A percentile compares a stretch with the other conserved stretches of the same genome.
These are phyloP conservation scores for Gortyna flavago DNA, from an alignment of 2,888 invertebrate species.

Conservation along the genomic window DNA sequence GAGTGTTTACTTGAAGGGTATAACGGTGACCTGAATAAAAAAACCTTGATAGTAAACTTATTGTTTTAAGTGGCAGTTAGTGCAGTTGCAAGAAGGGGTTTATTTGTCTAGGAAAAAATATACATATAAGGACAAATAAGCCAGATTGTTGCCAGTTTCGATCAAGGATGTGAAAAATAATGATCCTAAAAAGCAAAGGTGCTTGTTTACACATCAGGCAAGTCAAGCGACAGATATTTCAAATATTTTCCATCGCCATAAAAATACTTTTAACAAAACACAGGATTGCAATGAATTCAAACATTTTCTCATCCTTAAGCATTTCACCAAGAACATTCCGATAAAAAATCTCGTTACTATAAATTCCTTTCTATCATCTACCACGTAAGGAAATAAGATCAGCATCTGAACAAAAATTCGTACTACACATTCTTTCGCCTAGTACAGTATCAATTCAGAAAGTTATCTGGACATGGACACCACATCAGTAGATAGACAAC, in stretches of 20 bases:
- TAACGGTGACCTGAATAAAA: slow-evolving; percentile 8
- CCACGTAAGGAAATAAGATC: slow-evolving; percentile 50
- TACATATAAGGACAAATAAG: not conserved
- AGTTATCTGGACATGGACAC: slow-evolving; percentile 39
- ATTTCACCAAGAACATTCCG: slow-evolving; percentile 12
- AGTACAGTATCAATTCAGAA: slow-evolving; percentile 51
- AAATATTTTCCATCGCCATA: not conserved
- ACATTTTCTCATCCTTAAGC: slow-evolving; percentile 4
- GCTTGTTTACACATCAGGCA: not conserved
- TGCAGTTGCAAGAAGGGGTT: not conserved
- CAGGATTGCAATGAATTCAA: not conserved
- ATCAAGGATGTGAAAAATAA: not conserved
- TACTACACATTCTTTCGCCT: slow-evolving; percentile 44
- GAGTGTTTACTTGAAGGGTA: not conserved
- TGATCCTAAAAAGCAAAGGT: not conserved
- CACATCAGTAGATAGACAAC: slow-evolving; percentile 10
- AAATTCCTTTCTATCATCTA: not conserved
- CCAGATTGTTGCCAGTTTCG: not conserved
- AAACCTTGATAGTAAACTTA: not conserved
- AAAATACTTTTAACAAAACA: not conserved
- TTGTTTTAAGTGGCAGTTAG: not conserved
- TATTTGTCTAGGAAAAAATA: not conserved
- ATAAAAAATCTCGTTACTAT: not conserved
- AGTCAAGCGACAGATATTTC: not conserved
- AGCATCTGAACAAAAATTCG: slow-evolving; percentile 32